These are phyloP conservation scores for Rhinella marina DNA, from an alignment of 2,797 vertebrate species.

Conservation along the genomic window DNA sequence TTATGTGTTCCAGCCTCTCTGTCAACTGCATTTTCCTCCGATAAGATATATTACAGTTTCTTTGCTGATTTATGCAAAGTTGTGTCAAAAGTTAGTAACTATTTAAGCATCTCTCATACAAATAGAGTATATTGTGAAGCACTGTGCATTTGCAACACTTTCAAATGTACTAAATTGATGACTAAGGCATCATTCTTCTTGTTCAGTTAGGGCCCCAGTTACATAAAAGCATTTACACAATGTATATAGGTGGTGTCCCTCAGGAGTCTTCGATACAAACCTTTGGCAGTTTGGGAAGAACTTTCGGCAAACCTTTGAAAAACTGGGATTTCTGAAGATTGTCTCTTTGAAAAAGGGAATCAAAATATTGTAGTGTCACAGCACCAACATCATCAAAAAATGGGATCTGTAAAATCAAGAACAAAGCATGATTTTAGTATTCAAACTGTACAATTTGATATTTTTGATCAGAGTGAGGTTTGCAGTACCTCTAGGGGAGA, in stretches of 20 bases:
- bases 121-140: too few relatives aligned
- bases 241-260: background rate
- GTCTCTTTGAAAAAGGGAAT: conserved; percentile 97
- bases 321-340: conserved; percentile 99
- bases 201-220: background rate
- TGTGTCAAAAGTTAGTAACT: background rate
- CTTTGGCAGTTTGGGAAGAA: conserved; percentile 95
- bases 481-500: too few relatives aligned
- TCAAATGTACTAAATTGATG: background rate
- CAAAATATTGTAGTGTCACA: conserved; percentile 95
- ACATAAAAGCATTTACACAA: background rate
- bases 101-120: background rate
- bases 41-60: background rate
- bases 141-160: background rate
- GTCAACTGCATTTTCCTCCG: too few relatives aligned
- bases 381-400: conserved; percentile 98
- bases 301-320: conserved; percentile 97
- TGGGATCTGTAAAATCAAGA: conserved; percentile 82
- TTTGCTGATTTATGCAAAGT: background rate
- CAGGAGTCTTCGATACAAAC: conserved; percentile 69
- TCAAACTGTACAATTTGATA: background rate
- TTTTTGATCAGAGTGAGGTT: too few relatives aligned
- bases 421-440: background rate
- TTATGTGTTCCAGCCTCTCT: too few relatives aligned
- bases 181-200: background rate